Evolutionary conservation across 2,888 invertebrate genomes (phyloP), one percentile per base, ranked within the genome.

Genomic region (Athalia circularis): DNA sequence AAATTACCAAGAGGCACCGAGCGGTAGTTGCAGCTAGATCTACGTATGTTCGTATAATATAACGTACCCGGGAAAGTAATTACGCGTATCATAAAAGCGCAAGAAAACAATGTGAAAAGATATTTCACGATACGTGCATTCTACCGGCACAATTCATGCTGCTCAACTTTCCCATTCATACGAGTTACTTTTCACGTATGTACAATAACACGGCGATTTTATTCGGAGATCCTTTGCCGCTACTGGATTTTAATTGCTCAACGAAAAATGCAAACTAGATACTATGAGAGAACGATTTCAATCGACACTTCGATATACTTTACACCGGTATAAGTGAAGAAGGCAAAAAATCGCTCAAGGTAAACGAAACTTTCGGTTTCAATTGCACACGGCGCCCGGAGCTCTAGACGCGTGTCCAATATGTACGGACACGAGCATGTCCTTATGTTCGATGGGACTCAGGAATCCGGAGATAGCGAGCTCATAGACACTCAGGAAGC

Each of bases 381-480:
- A 47, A 59, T 70, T 70, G n/a, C 47, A 57, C 45, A 5, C 13
- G n/a, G 5, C 11, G 72, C 59, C 72, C 8, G 13, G 59, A 59
- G 57, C 45, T 57, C 47, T 43, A 15, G 45, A 47, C n/a, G 8
- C 59, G 72, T 72, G 57, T 70, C 13, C 52, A 43, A 43, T 8
- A 68, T 43, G 29, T 29, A 29, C 29, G 29, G 0, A 11, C 54
- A 54, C 54, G 54, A 52, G 52, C 9, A 54, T n/a, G 7, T 9
- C 7, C 54, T 29, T 29, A 52, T 4, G n/a, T 68, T 54, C 11
- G 9, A 8, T 13, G 29, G 4, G 4, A 3, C n/a, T 59, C 52
- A 9, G 15, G 67, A n/a, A 72, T 72, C 15, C 13, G 11, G 72
- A 72, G 59, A 59, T 47, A 59, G 59, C 72, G 3, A 72, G 72